A percentile compares a stretch with the other conserved stretches of the same genome.
phyloP scores from a whole-genome alignment of 2,888 invertebrate species.

The Ornithoptera alexandrae region DNA sequence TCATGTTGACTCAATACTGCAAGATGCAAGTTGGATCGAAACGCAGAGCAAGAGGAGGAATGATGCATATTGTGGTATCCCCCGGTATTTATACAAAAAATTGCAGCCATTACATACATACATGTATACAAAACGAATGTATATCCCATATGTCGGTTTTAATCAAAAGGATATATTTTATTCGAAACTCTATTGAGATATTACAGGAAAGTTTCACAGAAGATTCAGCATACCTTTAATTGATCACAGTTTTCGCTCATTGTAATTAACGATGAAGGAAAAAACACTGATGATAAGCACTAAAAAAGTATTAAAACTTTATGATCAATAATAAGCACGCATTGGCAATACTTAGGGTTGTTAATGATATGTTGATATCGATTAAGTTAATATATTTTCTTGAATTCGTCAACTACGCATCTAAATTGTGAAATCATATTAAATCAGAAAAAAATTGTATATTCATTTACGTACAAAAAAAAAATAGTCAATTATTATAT shows the following conservation, averaged over 20 bases:
- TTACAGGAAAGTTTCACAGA: slow-evolving; percentile 23
- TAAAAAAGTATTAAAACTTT: slow-evolving; percentile 16
- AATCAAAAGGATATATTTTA: slow-evolving; percentile 54
- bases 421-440: no score
- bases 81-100: slow-evolving; percentile 73
- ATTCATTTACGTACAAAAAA: no score
- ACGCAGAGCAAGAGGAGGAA: slow-evolving; percentile 57
- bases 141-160: slow-evolving; percentile 64
- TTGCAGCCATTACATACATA: slow-evolving; percentile 63
- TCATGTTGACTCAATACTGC: slow-evolving; percentile 58
- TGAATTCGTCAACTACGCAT: not conserved
- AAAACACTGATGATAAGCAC: not conserved
- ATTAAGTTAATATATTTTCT: not conserved
- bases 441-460: no score
- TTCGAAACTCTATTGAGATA: slow-evolving; percentile 50
- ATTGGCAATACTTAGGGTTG: not conserved
- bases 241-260: slow-evolving; percentile 3
- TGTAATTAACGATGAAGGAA: not conserved
- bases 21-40: slow-evolving; percentile 48
- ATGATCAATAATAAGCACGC: slow-evolving; percentile 2
- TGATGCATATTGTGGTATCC: slow-evolving; percentile 71
- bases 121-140: slow-evolving; percentile 47
- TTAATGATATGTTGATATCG: not conserved
- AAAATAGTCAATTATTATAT: no score
- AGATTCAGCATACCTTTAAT: not conserved